Evolutionary conservation across 23 tunicate genomes (phyloP).

Genomic region (Oikopleura vanhoeffeni): DNA sequence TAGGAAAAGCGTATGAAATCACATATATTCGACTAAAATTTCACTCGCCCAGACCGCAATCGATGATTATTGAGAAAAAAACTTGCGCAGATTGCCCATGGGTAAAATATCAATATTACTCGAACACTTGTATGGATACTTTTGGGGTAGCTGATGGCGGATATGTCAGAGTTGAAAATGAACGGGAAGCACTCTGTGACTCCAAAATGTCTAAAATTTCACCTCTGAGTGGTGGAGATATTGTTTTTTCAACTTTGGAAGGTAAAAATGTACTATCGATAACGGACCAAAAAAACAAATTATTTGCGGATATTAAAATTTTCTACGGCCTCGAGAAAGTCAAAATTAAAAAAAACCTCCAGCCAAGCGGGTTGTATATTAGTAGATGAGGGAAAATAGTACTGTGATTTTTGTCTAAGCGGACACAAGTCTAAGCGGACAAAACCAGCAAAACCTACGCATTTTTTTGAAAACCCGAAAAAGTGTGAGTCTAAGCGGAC

Average conservation of each 20-base stretch:
- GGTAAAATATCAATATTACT: slow-evolving; percentile 79
- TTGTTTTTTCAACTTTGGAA: slow-evolving; percentile 86
- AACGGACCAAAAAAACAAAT: too few species aligned
- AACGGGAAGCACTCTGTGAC: slow-evolving; percentile 78
- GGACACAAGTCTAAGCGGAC: too few species aligned
- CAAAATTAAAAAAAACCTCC: too few species aligned
- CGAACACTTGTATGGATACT: slow-evolving; percentile 64
- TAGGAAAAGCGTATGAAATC: slow-evolving; percentile 89
- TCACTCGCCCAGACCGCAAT: slow-evolving; percentile 80
- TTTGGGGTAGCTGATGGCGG: slow-evolving; percentile 32
- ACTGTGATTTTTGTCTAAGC: too few species aligned
- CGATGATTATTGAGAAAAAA: slow-evolving; percentile 73
- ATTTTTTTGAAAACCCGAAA: too few species aligned
- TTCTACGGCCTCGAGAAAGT: too few species aligned
- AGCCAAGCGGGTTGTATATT: too few species aligned
- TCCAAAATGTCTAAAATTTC: slow-evolving; percentile 80
- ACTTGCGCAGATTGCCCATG: slow-evolving; percentile 54
- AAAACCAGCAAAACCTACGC: too few species aligned
- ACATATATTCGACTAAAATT: slow-evolving; percentile 75
- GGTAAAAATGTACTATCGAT: too few species aligned
- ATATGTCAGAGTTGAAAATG: slow-evolving; percentile 34
- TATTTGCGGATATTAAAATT: too few species aligned
- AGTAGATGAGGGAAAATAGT: too few species aligned
- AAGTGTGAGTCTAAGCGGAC: too few species aligned
- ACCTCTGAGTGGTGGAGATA: slow-evolving; percentile 81